A percentile compares a stretch with the other conserved stretches of the same genome.
Conservation (phyloP, 2,888 invertebrate species). For the Parnassius apollo region DNA sequence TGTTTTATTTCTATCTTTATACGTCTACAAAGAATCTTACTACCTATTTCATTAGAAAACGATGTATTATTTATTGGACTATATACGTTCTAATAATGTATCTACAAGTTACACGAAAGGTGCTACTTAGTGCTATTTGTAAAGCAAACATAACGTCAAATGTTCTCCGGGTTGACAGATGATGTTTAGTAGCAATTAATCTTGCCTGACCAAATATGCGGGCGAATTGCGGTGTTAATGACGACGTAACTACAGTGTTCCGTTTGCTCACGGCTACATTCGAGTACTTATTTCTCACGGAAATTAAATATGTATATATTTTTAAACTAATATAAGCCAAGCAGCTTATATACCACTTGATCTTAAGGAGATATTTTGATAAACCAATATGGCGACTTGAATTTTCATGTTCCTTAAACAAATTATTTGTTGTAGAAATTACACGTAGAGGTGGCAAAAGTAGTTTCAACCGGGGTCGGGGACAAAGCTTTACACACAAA, state of each 20-base stretch:
- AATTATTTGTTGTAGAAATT: too few relatives aligned
- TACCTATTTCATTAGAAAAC: not conserved
- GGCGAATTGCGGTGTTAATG: slow-evolving; percentile 67
- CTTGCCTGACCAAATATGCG: slow-evolving; percentile 77
- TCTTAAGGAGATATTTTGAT: too few relatives aligned
- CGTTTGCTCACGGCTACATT: slow-evolving; percentile 10
- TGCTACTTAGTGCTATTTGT: slow-evolving; percentile 60
- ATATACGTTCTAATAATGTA: not conserved
- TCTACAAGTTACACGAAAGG: slow-evolving; percentile 39
- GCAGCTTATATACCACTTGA: too few relatives aligned
- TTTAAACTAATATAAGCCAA: too few relatives aligned
- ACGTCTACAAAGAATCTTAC: too few relatives aligned
- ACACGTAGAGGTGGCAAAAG: too few relatives aligned
- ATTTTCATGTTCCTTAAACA: too few relatives aligned
- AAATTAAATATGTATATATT: slow-evolving; percentile 18
- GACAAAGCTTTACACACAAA: too few relatives aligned
- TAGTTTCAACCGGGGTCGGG: too few relatives aligned
- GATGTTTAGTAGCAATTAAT: slow-evolving; percentile 75
- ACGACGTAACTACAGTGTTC: slow-evolving; percentile 44
- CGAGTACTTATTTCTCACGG: slow-evolving; percentile 17
- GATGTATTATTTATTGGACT: not conserved
- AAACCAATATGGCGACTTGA: too few relatives aligned
- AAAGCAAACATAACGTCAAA: slow-evolving; percentile 68
- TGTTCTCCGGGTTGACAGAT: slow-evolving; percentile 70
- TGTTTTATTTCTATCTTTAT: too few relatives aligned